Evolutionary conservation across 2,113 vertebrate species (phyloP), one percentile per base, ranked within the genome.

Genomic region (Malurus melanocephalus): DNA sequence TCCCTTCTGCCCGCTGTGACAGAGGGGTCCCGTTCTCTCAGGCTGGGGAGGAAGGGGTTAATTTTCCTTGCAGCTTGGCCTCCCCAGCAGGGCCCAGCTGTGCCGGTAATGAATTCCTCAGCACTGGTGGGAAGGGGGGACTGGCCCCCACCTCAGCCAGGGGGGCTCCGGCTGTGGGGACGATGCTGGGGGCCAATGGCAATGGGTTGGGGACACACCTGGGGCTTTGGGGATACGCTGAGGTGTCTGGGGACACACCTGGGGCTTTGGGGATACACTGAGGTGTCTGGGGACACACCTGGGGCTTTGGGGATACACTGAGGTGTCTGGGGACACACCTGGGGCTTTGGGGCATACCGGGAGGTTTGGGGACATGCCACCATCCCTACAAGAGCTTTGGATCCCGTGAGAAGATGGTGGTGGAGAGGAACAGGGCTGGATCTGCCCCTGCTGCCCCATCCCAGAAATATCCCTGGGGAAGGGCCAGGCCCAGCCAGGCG

Each of bases 81-180:
- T 71, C 87, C 83, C 90, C 82, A 83, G 86, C 90, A 90, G 87
- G 87, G 80, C 87, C 87, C 90, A 92, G 93, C 87, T 90, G 90
- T 85, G 84, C 33, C 2, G 68, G 38, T 92, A 85, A 90, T 88
- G 90, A 66, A 92, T 90, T 92, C 87, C 90, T 82, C 87, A 90
- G 90, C 80, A 78, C 56, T 38, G 80, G 55, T 75, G 86, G 84
- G 84, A 68, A 73, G 65, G 28, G 60, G 32, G 49, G 61, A 48
- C 56, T 32, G 77, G 64, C 55, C 83, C 51, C 35, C 1, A 43
- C 76, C 62, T 62, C 68, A 62, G 11, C 6, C 35, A 3, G 16
- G 23, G 32, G 35, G 51, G 16, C 13, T 73, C 19, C 35, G 33
- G 27, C n/a, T 32, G 7, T 35, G 40, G 56, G 42, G 49, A 33